Base-by-base conservation (phyloP, 2,797 vertebrate genomes). In the Distichodus sexfasciatus region DNA sequence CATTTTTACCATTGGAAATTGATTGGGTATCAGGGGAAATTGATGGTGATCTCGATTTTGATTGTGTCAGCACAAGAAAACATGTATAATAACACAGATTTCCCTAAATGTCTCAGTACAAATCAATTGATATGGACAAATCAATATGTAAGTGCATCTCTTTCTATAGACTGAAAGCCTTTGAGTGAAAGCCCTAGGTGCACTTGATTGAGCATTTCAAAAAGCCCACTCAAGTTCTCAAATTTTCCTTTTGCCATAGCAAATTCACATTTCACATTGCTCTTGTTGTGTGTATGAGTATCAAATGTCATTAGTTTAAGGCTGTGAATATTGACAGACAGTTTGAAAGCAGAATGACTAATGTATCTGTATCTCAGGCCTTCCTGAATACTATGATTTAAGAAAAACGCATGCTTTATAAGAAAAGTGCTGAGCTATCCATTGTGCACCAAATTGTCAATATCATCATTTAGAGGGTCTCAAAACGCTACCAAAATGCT, bases 281-380 rank as follows among this genome's bases (percentile, higher is more conserved):
- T 19, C 40, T 51, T 60, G 14, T 24, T 19, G 33, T 69, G 38
- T 58, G 50, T 48, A 38, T 10, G 26, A 51, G 31, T 24, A 59
- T 50, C 33, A 50, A 36, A 33, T 57, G 38, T 35, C 50, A 33
- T 66, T 67, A 41, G 44, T 1, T n/a, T n/a, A 38, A 10, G 50
- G 24, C 2, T 1, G 38, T 9, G 23, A 21, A 24, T 47, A 36
- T 54, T 38, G 17, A 2, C 35, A 41, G 59, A 8, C 61, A 19
- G 31, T 41, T 41, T 70, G 14, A 53, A 29, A 54, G 40, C 35
- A 41, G 6, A 28, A 29, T 23, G 11, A 28, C 9, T 9, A 35
- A 5, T 24, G 19, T 14, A 6, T 23, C 7, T 44, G 19, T 36
- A 41, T 26, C 26, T 68, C 65, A 48, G 41, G 26, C 36, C 21